These are phyloP conservation scores for Apis dorsata DNA, from an alignment of 1,140 invertebrate species.

Conservation along the genomic window DNA sequence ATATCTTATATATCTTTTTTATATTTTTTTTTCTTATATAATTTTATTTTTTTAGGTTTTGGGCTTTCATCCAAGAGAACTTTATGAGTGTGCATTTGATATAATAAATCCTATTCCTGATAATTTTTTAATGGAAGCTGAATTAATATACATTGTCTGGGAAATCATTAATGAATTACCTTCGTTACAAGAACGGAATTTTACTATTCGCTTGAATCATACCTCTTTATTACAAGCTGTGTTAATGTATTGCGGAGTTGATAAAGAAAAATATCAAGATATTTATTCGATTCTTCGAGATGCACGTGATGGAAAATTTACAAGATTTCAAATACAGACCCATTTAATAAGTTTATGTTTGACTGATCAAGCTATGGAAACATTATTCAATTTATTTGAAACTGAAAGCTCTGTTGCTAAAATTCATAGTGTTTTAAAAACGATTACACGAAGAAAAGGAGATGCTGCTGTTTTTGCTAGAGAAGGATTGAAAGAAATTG, in stretches of 20 bases:
- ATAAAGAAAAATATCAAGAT: conserved; percentile 85
- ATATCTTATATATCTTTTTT: conserved; percentile 10
- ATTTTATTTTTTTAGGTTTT: conserved; percentile 72
- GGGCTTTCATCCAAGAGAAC: conserved; percentile 93
- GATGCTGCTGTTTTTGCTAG: conserved; percentile 84
- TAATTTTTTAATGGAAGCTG: conserved; percentile 90
- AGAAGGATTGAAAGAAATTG: conserved; percentile 86
- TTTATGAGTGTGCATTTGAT: conserved; percentile 96
- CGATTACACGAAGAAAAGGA: conserved; percentile 83
- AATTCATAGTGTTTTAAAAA: conserved; percentile 82
- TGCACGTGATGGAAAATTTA: conserved; percentile 83
- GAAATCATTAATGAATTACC: conserved; percentile 89
- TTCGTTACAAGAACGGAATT: conserved; percentile 84
- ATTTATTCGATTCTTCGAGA: conserved; percentile 84
- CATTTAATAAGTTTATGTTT: conserved; percentile 86
- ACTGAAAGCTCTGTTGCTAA: conserved; percentile 85
- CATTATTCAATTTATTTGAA: conserved; percentile 86
- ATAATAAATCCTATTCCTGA: conserved; percentile 88
- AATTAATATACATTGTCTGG: conserved; percentile 88
- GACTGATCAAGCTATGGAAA: conserved; percentile 85
- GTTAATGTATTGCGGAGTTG: conserved; percentile 90
- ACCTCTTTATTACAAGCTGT: conserved; percentile 88
- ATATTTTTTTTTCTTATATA: conserved; percentile 21
- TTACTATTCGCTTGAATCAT: conserved; percentile 91
- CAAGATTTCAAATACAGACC: conserved; percentile 87